Evolutionary conservation across 2,113 vertebrate genomes (phyloP).

Genomic region (Pan paniscus): DNA sequence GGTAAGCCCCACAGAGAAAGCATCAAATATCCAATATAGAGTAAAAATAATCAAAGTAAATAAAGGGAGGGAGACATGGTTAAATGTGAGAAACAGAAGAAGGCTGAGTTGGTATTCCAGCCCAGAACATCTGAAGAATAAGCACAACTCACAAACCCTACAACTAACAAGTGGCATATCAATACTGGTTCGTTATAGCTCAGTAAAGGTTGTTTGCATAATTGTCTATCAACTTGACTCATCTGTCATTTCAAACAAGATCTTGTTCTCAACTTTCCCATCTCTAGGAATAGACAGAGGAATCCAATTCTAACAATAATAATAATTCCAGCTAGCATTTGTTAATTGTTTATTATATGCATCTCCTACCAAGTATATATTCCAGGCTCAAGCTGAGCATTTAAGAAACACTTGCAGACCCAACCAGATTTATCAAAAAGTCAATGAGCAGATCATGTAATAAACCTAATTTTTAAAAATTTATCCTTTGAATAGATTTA

Average conservation of each 20-base stretch:
- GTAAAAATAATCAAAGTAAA: not conserved
- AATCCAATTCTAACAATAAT: not conserved
- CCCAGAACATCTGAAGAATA: not conserved
- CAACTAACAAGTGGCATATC: not conserved
- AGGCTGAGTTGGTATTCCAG: not conserved
- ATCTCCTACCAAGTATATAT: not conserved
- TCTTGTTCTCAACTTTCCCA: slow-evolving; percentile 6
- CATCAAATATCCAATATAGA: not conserved
- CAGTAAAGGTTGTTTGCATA: not conserved
- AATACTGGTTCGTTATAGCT: not conserved
- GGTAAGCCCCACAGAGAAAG: not conserved
- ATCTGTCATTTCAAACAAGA: not conserved
- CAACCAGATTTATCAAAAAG: not conserved
- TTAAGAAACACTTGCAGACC: not conserved
- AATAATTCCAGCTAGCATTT: not conserved
- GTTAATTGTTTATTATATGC: not conserved
- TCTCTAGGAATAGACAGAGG: not conserved
- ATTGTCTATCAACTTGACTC: not conserved
- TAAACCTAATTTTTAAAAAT: slow-evolving; percentile 10
- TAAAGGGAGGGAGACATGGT: not conserved
- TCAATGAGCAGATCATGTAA: not conserved
- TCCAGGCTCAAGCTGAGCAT: not conserved
- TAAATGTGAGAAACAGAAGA: not conserved
- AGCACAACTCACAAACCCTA: not conserved
- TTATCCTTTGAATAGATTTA: not conserved